phyloP scores from a whole-genome alignment of 2,888 invertebrate species.

The Ichneumon xanthorius region DNA sequence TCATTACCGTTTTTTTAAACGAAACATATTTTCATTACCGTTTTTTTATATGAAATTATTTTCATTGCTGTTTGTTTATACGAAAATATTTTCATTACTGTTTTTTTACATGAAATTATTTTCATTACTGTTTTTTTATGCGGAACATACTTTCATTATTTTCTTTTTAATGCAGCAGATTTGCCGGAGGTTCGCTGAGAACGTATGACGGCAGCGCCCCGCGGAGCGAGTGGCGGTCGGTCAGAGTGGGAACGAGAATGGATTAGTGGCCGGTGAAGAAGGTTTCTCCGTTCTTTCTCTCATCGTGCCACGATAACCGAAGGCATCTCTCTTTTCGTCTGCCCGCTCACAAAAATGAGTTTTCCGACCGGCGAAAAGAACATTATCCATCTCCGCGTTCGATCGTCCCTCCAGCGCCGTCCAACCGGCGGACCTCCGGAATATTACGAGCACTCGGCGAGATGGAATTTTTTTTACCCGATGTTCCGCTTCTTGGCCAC shows the following conservation, averaged over 20 bases:
- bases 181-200: not conserved
- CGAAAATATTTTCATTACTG: no score
- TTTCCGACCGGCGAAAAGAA: conserved; percentile 1
- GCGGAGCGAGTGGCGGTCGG: conserved; percentile 16
- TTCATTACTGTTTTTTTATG: no score
- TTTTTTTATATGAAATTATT: no score
- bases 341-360: conserved; percentile 22
- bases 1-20: no score
- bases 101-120: no score
- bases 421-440: not conserved
- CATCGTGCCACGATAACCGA: conserved; percentile 39
- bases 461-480: conserved; percentile 39
- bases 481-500: conserved; percentile 12
- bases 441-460: conserved; percentile 53
- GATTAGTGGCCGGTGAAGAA: conserved; percentile 53
- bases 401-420: not conserved
- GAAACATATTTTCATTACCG: no score
- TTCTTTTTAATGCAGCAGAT: not conserved
- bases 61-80: no score
- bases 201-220: conserved; percentile 8
- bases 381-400: conserved; percentile 6
- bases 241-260: not conserved
- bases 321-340: not conserved
- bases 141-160: not conserved
- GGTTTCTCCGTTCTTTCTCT: conserved; percentile 27